These are phyloP conservation scores for Parazoanthus atlanticus DNA, from an alignment of 92 coral and sea anemone genomes.

Conservation along the genomic window DNA sequence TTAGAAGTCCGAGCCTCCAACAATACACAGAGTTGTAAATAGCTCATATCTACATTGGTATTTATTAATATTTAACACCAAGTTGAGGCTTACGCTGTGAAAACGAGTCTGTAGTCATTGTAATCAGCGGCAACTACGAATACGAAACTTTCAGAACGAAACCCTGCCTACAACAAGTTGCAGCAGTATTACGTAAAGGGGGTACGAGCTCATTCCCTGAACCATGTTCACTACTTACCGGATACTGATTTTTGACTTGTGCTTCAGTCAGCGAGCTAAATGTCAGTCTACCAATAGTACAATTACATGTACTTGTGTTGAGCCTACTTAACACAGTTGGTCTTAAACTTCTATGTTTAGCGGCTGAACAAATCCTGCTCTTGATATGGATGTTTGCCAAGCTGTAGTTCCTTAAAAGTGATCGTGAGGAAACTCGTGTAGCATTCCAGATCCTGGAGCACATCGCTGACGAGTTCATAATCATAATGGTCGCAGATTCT, in stretches of 20 bases:
- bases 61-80: too few relatives aligned
- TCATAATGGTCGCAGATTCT: neutral
- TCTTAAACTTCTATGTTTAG: neutral
- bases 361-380: neutral
- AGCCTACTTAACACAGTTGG: neutral
- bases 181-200: too few relatives aligned
- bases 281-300: neutral
- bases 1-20: too few relatives aligned
- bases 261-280: slow-evolving; percentile 1
- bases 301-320: neutral
- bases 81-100: too few relatives aligned
- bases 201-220: neutral
- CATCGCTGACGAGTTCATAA: neutral
- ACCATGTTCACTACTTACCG: neutral
- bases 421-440: neutral
- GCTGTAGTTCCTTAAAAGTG: neutral
- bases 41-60: too few relatives aligned
- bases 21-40: too few relatives aligned
- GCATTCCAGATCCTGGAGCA: neutral
- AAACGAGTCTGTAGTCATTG: too few relatives aligned
- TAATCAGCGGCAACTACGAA: too few relatives aligned
- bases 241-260: neutral
- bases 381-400: neutral
- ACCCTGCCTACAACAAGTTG: too few relatives aligned
- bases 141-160: too few relatives aligned